phyloP scores from a whole-genome alignment of 2,113 vertebrate genomes.

The Tachycineta bicolor region DNA sequence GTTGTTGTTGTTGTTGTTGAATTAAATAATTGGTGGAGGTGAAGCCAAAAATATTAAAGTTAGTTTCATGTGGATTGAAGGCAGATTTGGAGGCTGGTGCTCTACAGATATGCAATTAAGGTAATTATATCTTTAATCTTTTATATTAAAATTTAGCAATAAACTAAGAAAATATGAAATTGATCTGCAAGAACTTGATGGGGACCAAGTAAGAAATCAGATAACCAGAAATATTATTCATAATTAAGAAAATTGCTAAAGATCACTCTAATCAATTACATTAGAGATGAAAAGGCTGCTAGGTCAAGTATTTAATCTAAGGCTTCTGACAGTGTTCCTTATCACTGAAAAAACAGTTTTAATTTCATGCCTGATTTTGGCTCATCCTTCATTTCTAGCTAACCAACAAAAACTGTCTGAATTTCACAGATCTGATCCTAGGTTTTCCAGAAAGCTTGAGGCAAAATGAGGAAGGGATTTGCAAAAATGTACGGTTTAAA shows the following conservation, averaged over 20 bases:
- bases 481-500: background rate
- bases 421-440: background rate
- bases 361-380: slow-evolving; percentile 50
- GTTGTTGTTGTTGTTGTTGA: background rate
- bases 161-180: background rate
- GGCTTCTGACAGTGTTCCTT: background rate
- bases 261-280: slow-evolving; percentile 11
- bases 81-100: background rate
- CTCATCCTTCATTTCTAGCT: background rate
- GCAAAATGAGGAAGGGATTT: background rate
- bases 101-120: background rate
- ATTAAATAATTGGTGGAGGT: slow-evolving; percentile 7
- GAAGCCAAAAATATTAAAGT: background rate
- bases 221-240: background rate
- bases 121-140: slow-evolving; percentile 9
- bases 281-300: background rate
- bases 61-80: background rate
- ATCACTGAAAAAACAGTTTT: slow-evolving; percentile 18
- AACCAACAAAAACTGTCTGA: background rate
- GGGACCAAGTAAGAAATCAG: background rate
- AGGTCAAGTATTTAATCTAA: background rate
- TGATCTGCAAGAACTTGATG: background rate
- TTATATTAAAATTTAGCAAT: background rate
- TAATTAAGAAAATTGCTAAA: slow-evolving; percentile 3
- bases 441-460: background rate